Conservation (phyloP, 2,888 invertebrate genomes). For the Ceriagrion tenellum region DNA sequence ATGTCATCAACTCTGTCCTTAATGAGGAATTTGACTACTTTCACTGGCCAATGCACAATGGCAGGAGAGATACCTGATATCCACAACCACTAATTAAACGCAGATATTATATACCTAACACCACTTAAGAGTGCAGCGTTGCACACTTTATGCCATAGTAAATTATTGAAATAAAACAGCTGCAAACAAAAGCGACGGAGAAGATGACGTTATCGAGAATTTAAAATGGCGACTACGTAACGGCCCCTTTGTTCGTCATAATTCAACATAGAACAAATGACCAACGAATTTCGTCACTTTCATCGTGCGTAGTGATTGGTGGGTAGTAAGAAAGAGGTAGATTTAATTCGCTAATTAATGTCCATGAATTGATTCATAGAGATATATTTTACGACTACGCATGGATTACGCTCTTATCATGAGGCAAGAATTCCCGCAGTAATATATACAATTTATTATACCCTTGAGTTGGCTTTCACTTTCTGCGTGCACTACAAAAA, state of each 20-base stretch:
- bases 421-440: no score
- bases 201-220: constrained; percentile 33
- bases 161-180: background rate
- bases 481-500: no score
- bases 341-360: no score
- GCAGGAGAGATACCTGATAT: background rate
- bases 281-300: background rate
- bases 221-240: constrained; percentile 59
- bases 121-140: background rate
- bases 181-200: background rate
- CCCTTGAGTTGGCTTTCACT: no score
- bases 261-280: background rate
- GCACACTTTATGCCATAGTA: background rate
- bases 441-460: no score
- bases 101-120: background rate
- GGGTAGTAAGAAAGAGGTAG: background rate
- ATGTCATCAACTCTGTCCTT: background rate
- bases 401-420: no score
- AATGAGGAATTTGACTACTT: background rate
- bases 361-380: no score
- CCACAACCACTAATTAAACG: background rate
- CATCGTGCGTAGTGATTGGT: background rate
- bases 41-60: background rate
- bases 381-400: no score
- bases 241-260: constrained; percentile 4